Base-by-base conservation (phyloP, 2,113 vertebrate genomes). In the Hyla sarda region DNA sequence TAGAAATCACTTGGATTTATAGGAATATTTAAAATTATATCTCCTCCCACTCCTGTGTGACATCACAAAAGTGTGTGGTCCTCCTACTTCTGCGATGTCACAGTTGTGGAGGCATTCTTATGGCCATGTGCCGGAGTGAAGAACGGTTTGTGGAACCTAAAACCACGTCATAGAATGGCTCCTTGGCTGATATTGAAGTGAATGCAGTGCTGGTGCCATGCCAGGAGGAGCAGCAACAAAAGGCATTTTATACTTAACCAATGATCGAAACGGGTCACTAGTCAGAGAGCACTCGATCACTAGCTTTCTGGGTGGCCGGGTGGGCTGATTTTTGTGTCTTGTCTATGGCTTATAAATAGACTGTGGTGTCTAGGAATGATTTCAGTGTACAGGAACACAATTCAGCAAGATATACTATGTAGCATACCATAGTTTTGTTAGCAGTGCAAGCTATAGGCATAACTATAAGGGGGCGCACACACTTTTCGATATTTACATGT, bases 81-180 rank as follows among this genome's bases (percentile, higher is more conserved):
- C 56, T 21, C 21, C 23, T 58, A 58, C 41, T 8, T 25, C n/a
- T 75, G 72, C 52, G 73, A 76, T 76, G 73, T 76, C 47, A 50
- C 25, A 52, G 14, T 4, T 6, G 8, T 30, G 47, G 47, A 0
- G 14, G 47, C 16, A 47, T 0, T 7, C 19, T 1, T 17, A 19
- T 19, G 37, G n/a, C 23, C 23, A 16, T 7, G 23, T 30, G 10
- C 6, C 7, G 7, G 16, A 21, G 65, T 6, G n/a, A 2, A 3
- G 25, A 28, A 6, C 3, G 58, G 58, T 10, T 28, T 25, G 25
- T 28, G 2, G 65, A 69, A 34, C 32, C 8, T 34, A 69, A 34
- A 34, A 32, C 17, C 1, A 10, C 62, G 37, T 69, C 7, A 14
- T 21, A 32, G 65, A 12, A 16, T 4, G 65, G 5, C 9, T 69